phyloP scores from a whole-genome alignment of 2,888 invertebrate species.

The Platycheirus rosarum region DNA sequence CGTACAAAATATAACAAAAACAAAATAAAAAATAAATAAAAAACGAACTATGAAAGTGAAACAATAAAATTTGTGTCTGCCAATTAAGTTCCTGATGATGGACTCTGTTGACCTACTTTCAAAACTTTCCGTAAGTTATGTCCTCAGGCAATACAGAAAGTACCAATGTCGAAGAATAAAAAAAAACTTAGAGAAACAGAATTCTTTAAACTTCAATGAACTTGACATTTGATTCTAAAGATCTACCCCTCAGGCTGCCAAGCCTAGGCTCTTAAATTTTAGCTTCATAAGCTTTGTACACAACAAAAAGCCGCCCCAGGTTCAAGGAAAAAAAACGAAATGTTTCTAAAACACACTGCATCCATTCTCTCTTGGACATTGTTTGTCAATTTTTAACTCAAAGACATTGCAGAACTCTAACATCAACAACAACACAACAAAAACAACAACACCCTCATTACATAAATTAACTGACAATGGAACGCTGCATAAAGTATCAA shows the following conservation, averaged over 20 bases:
- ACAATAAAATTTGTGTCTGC: slow-evolving; percentile 64
- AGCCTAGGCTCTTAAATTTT: neutral
- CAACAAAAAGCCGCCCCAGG: neutral
- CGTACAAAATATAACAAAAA: slow-evolving; percentile 7
- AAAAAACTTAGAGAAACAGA: neutral
- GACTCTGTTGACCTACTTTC: slow-evolving; percentile 62
- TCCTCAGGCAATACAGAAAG: slow-evolving; percentile 1
- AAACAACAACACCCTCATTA: slow-evolving; percentile 3
- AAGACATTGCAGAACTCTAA: neutral
- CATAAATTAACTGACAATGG: slow-evolving; percentile 2
- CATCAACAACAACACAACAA: slow-evolving; percentile 8
- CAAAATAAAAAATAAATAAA: slow-evolving; percentile 2
- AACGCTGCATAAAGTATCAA: slow-evolving; percentile 17
- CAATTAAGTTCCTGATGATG: slow-evolving; percentile 62
- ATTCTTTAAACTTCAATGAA: slow-evolving; percentile 53
- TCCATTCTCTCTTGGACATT: neutral
- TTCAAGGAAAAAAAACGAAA: slow-evolving; percentile 1
- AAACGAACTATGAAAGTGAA: slow-evolving; percentile 49
- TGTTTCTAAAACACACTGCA: slow-evolving; percentile 13
- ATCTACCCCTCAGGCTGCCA: neutral
- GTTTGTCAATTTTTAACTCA: neutral
- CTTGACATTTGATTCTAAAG: slow-evolving; percentile 56
- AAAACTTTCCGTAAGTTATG: slow-evolving; percentile 18
- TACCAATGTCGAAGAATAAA: neutral
- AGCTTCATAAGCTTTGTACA: neutral